A percentile compares a stretch with the other conserved stretches of the same genome.
Evolutionary conservation across 2,113 vertebrate species (phyloP).

Genomic region (Notarius lentiginosus): DNA sequence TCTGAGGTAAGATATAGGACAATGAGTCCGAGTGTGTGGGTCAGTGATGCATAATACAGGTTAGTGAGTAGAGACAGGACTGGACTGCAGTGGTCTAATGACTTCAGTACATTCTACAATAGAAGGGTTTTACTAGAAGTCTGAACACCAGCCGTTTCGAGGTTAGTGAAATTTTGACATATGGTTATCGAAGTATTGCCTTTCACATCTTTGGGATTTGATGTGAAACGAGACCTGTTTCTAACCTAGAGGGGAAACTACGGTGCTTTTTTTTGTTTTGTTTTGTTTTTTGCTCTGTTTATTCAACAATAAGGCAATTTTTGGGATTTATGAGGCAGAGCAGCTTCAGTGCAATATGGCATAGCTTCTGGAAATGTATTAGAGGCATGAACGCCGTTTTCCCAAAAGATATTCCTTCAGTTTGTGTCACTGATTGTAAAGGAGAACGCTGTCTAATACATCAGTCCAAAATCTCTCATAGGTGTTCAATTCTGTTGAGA

Average conservation of each 20-base stretch:
- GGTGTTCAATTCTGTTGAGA: not conserved
- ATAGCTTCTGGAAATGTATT: not conserved
- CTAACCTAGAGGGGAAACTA: not conserved
- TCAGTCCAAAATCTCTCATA: not conserved
- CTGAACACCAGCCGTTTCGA: not conserved
- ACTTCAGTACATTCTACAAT: not conserved
- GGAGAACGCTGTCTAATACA: not conserved
- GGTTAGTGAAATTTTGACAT: constrained; percentile 4
- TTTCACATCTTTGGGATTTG: not conserved
- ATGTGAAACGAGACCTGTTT: not conserved
- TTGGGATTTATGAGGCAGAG: not conserved
- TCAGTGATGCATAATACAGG: not conserved
- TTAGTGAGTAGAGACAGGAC: constrained; percentile 23
- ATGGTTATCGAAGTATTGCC: not conserved
- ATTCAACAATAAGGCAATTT: not conserved
- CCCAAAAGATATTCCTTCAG: not conserved
- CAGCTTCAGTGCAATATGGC: not conserved
- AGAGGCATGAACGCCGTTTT: not conserved
- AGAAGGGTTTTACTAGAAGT: not conserved
- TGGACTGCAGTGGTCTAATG: not conserved
- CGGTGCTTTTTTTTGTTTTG: not conserved
- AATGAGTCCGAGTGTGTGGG: constrained; percentile 31
- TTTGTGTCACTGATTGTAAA: not conserved
- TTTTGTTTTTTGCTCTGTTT: not conserved
- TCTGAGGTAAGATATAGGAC: constrained; percentile 50